phyloP scores from a whole-genome alignment of 2,888 invertebrate genomes.

The Scaeva pyrastri region DNA sequence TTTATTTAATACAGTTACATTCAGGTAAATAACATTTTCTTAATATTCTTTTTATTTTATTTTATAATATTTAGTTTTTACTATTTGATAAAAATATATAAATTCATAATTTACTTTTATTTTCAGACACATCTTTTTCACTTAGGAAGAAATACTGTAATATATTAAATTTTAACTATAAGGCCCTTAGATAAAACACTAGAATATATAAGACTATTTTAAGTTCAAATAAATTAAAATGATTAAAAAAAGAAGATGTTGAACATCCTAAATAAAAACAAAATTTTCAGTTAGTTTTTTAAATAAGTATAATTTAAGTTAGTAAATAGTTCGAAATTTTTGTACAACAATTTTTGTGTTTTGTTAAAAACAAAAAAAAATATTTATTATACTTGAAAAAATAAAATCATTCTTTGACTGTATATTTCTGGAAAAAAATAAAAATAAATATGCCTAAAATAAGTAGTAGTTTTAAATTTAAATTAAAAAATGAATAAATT shows the following conservation, averaged over 20 bases:
- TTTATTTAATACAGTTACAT: conserved; percentile 82
- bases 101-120: conserved; percentile 3
- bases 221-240: conserved; percentile 37
- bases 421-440: conserved; percentile 60
- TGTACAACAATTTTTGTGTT: conserved; percentile 62
- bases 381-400: conserved; percentile 28
- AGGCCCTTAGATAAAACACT: conserved; percentile 57
- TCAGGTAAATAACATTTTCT: conserved; percentile 81
- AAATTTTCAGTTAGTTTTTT: conserved; percentile 53
- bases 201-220: conserved; percentile 63
- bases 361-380: conserved; percentile 27
- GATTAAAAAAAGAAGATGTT: conserved; percentile 31
- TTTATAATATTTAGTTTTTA: not conserved
- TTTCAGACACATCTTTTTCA: conserved; percentile 72
- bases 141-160: conserved; percentile 71
- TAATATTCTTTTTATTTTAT: not conserved
- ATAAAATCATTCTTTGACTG: conserved; percentile 60
- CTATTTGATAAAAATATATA: not conserved
- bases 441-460: conserved; percentile 21
- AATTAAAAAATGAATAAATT: no score
- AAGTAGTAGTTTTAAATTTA: conserved; percentile 63
- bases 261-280: conserved; percentile 31
- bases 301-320: conserved; percentile 49
- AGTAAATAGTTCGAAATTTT: conserved; percentile 66
- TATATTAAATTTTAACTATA: conserved; percentile 27